phyloP scores from a whole-genome alignment of 1,140 invertebrate species.

The Paralvinella palmiformis region DNA sequence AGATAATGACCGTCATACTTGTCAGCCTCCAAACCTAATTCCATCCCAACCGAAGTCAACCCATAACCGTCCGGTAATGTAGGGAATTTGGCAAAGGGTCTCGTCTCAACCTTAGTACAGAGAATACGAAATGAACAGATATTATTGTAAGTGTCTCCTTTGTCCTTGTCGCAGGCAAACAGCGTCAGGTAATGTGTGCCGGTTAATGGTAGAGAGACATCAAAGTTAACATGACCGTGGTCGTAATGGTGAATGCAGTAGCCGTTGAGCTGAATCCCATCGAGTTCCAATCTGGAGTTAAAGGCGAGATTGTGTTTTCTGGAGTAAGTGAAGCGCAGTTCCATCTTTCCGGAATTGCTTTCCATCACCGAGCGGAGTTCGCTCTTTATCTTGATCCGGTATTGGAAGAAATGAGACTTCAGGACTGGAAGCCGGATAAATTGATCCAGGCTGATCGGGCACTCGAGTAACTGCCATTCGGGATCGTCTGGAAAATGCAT shows the following conservation, averaged over 20 bases:
- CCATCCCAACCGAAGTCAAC: neutral
- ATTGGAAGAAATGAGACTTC: slow-evolving; percentile 94
- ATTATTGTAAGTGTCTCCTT: neutral
- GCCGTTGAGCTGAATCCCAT: neutral
- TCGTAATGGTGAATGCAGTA: slow-evolving; percentile 7
- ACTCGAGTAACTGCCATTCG: slow-evolving; percentile 94
- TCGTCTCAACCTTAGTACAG: neutral
- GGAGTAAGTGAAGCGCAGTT: neutral
- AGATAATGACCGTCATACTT: slow-evolving; percentile 4
- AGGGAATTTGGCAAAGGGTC: slow-evolving; percentile 8
- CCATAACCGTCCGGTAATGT: slow-evolving; percentile 7
- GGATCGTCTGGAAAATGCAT: slow-evolving; percentile 79
- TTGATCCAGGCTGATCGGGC: slow-evolving; percentile 84
- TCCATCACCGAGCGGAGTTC: slow-evolving; percentile 33
- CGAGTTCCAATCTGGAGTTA: neutral
- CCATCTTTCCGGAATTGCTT: neutral
- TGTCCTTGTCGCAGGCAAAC: slow-evolving; percentile 11
- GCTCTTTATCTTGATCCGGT: slow-evolving; percentile 81
- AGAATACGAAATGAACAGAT: slow-evolving; percentile 4
- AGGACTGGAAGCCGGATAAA: slow-evolving; percentile 98
- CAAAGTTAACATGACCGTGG: neutral
- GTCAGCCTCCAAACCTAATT: neutral
- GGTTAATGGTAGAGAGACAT: neutral
- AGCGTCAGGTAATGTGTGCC: slow-evolving; percentile 7
- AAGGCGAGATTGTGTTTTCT: neutral